Conservation (phyloP, 1,140 invertebrate genomes). For the Portunus trituberculatus region DNA sequence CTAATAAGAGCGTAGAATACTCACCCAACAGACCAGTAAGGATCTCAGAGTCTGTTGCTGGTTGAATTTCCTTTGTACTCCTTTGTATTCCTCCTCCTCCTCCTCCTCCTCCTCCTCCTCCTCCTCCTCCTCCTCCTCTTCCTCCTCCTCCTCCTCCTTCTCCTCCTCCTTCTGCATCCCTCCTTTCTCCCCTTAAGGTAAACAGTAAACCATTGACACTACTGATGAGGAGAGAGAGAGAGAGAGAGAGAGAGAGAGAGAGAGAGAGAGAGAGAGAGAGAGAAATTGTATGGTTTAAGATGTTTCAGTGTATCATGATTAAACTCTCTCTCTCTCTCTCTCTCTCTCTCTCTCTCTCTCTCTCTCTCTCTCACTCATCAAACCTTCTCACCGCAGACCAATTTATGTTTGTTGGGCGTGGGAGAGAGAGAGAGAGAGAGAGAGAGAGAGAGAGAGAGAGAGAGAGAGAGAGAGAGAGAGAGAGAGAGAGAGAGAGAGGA, state of each 20-base stretch:
- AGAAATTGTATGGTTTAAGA: too few species aligned
- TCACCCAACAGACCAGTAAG: too few species aligned
- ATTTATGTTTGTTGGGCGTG: too few species aligned
- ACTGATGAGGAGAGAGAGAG: background rate
- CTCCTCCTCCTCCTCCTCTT: background rate
- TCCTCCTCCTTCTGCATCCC: conserved; percentile 1
- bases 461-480: conserved; percentile 33
- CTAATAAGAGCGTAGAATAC: too few species aligned
- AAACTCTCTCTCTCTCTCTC: too few species aligned
- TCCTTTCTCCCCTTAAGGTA: background rate
- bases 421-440: too few species aligned
- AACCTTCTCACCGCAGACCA: background rate
- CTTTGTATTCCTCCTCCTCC: background rate
- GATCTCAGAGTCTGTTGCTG: too few species aligned
- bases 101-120: conserved; percentile 18
- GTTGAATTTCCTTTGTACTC: too few species aligned
- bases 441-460: background rate
- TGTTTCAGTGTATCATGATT: too few species aligned
- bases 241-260: background rate
- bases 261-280: background rate
- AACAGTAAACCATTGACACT: background rate
- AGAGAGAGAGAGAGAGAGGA: conserved; percentile 33
- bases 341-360: too few species aligned
- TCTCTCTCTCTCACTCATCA: too few species aligned
- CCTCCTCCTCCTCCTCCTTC: background rate